These are phyloP conservation scores for Ips nitidus DNA, from an alignment of 1,140 invertebrate species.

Conservation along the genomic window DNA sequence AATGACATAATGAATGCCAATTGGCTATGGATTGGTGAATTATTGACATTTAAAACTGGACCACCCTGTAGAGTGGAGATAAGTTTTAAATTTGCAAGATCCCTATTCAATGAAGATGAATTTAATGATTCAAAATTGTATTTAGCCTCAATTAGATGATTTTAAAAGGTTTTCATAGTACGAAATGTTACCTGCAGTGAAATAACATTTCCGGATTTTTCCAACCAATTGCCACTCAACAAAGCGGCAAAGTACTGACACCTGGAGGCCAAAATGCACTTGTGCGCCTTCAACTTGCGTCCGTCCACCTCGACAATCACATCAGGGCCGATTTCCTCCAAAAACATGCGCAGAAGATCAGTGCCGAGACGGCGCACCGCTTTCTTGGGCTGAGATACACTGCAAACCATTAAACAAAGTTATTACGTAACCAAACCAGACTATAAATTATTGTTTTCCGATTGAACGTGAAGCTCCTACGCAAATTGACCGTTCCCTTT, in stretches of 20 bases:
- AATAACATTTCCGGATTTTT: constrained; percentile 79
- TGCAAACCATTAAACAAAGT: neutral
- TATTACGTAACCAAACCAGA: too few relatives aligned
- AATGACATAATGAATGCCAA: too few relatives aligned
- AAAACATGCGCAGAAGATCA: constrained; percentile 84
- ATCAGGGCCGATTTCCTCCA: constrained; percentile 80
- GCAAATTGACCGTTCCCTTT: too few relatives aligned
- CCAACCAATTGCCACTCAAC: constrained; percentile 78
- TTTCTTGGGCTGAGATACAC: constrained; percentile 49
- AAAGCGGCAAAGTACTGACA: constrained; percentile 91
- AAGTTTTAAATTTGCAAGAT: too few relatives aligned
- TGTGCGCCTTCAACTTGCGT: constrained; percentile 79
- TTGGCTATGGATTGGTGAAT: too few relatives aligned
- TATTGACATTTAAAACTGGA: too few relatives aligned
- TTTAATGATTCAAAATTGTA: too few relatives aligned
- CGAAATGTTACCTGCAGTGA: constrained; percentile 51
- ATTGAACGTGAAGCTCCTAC: neutral
- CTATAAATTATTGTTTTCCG: neutral
- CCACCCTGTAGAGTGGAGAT: too few relatives aligned
- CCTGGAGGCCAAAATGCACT: constrained; percentile 84
- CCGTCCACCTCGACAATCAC: constrained; percentile 79
- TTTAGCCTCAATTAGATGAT: too few relatives aligned
- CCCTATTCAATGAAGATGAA: neutral
- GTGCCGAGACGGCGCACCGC: constrained; percentile 69
- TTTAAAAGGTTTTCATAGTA: neutral